Evolutionary conservation across 2,797 vertebrate species (phyloP).

Genomic region (Xenops minutus): DNA sequence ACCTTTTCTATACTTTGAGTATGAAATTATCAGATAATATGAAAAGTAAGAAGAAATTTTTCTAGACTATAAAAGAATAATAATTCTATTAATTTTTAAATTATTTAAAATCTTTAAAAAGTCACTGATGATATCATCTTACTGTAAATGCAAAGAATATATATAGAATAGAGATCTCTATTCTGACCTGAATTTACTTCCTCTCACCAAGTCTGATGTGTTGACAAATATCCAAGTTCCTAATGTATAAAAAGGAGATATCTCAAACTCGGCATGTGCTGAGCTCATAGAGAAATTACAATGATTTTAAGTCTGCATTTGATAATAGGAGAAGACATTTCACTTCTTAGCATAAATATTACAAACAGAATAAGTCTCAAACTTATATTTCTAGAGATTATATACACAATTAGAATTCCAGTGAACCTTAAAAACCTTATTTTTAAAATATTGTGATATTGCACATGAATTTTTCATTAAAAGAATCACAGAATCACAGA

Average conservation of each 20-base stretch:
- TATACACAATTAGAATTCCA: not conserved
- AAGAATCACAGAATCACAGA: not conserved
- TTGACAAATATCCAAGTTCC: constrained; percentile 1
- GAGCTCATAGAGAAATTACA: not conserved
- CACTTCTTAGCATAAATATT: not conserved
- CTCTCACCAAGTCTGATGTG: not conserved
- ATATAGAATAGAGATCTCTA: not conserved
- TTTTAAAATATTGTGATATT: not conserved
- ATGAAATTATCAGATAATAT: not conserved
- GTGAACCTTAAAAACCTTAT: not conserved
- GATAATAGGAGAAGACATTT: not conserved
- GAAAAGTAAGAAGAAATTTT: not conserved
- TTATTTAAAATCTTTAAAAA: not conserved
- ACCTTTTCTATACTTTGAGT: not conserved
- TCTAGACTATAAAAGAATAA: not conserved
- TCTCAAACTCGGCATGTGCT: not conserved
- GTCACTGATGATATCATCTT: not conserved
- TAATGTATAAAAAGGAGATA: not conserved
- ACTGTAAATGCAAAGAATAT: not conserved
- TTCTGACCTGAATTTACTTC: not conserved
- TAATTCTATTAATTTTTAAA: not conserved
- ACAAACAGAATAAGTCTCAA: not conserved
- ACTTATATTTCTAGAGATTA: not conserved
- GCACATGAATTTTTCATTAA: not conserved
- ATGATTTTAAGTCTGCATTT: not conserved